Conservation (phyloP, 1,140 invertebrate genomes). For the Coptotermes formosanus region DNA sequence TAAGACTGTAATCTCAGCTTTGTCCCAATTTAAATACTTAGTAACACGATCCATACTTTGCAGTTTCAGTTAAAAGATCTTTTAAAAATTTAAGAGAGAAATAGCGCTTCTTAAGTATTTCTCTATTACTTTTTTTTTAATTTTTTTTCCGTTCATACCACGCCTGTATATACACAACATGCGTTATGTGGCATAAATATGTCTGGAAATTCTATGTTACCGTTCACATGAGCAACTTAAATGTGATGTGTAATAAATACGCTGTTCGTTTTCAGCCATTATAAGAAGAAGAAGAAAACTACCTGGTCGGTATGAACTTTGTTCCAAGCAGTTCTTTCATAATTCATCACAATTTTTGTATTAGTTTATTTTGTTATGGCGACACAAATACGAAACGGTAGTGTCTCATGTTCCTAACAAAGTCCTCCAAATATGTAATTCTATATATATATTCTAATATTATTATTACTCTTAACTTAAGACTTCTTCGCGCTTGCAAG, state of each 20-base stretch:
- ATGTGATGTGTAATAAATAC: not conserved
- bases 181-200: not conserved
- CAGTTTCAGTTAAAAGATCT: not conserved
- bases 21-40: not conserved
- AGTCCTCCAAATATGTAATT: constrained; percentile 14
- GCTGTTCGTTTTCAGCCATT: not conserved
- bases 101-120: not conserved
- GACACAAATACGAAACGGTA: constrained; percentile 22
- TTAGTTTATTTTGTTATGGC: not conserved
- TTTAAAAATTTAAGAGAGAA: constrained; percentile 14
- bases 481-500: constrained; percentile 24
- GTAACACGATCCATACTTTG: not conserved
- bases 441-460: constrained; percentile 21
- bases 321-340: constrained; percentile 23
- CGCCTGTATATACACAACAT: not conserved
- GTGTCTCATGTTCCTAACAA: not conserved
- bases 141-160: not conserved
- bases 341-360: constrained; percentile 27
- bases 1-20: not conserved
- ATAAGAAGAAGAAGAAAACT: not conserved
- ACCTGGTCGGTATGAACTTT: constrained; percentile 11
- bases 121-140: not conserved
- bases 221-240: not conserved
- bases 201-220: not conserved
- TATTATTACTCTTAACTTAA: constrained; percentile 24